Evolutionary conservation across 2,888 invertebrate species (phyloP).

Genomic region (Polydrusus cervinus): DNA sequence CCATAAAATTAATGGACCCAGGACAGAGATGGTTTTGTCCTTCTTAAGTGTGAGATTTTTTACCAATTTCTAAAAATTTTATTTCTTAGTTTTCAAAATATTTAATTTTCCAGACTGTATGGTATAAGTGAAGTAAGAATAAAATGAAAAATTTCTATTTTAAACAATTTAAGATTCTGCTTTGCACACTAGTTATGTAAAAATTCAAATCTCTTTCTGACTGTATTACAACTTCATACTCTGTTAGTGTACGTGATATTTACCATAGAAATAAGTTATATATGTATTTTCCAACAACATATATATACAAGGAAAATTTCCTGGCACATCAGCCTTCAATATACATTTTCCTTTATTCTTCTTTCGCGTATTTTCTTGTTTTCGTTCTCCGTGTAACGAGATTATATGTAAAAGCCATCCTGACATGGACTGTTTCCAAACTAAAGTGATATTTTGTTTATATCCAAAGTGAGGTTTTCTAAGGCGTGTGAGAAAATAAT

Average conservation of each 20-base stretch:
- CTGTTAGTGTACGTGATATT: slow-evolving; percentile 30
- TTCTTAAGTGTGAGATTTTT: no score
- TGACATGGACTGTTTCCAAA: slow-evolving; percentile 54
- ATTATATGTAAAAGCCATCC: slow-evolving; percentile 54
- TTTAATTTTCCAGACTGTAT: no score
- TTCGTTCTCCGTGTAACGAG: slow-evolving; percentile 53
- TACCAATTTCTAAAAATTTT: no score
- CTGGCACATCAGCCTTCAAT: slow-evolving; percentile 42
- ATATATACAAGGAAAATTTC: slow-evolving; percentile 31
- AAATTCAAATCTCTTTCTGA: neutral
- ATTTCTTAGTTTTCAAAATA: no score
- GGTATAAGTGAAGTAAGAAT: no score
- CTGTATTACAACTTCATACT: neutral
- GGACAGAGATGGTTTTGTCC: no score
- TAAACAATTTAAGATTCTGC: no score
- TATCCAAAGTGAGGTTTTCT: slow-evolving; percentile 30
- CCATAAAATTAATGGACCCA: no score
- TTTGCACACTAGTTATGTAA: neutral
- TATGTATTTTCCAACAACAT: slow-evolving; percentile 28
- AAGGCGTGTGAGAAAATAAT: slow-evolving; percentile 28
- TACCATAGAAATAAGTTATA: slow-evolving; percentile 39
- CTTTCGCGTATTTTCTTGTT: slow-evolving; percentile 51
- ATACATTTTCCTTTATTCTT: slow-evolving; percentile 50
- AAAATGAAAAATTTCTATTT: no score
- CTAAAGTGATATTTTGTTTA: slow-evolving; percentile 57